Percentiles rank a stretch among this genome's conserved stretches.
Evolutionary conservation across 2,113 vertebrate genomes (phyloP).

Genomic region (Delphinapterus leucas): DNA sequence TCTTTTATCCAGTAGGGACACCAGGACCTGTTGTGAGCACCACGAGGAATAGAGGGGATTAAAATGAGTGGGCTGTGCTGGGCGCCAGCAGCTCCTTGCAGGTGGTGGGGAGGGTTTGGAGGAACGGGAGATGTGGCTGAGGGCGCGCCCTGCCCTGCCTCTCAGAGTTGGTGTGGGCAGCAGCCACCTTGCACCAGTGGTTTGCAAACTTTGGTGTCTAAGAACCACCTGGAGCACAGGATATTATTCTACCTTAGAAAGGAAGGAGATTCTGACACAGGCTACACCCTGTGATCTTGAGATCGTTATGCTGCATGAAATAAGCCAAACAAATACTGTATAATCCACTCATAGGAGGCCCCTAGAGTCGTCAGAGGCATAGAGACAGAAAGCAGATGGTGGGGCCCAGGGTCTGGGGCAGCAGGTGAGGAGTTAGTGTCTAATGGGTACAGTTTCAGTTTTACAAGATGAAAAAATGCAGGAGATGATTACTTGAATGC

Average conservation of each 20-base stretch:
- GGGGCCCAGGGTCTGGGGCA: not conserved
- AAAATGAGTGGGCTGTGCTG: accelerated
- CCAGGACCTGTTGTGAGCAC: accelerated
- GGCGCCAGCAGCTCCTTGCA: no score
- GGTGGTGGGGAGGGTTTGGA: no score
- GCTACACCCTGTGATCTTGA: accelerated
- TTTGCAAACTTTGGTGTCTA: not conserved
- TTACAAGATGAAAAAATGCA: not conserved
- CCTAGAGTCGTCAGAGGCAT: accelerated
- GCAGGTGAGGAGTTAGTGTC: not conserved
- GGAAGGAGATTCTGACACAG: no score
- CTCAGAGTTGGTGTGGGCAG: accelerated
- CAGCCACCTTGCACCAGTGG: accelerated
- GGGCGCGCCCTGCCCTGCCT: accelerated
- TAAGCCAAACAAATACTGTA: not conserved
- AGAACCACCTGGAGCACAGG: not conserved
- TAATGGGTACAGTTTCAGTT: not conserved
- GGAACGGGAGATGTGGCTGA: accelerated
- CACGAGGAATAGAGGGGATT: accelerated
- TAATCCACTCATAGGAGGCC: not conserved
- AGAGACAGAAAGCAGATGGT: not conserved
- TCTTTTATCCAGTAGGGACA: not conserved
- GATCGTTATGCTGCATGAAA: not conserved
- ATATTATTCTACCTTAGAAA: not conserved
- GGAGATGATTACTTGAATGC: not conserved